These are phyloP conservation scores for Dipodomys stephensi DNA, from an alignment of 2,113 vertebrate species.

Conservation along the genomic window DNA sequence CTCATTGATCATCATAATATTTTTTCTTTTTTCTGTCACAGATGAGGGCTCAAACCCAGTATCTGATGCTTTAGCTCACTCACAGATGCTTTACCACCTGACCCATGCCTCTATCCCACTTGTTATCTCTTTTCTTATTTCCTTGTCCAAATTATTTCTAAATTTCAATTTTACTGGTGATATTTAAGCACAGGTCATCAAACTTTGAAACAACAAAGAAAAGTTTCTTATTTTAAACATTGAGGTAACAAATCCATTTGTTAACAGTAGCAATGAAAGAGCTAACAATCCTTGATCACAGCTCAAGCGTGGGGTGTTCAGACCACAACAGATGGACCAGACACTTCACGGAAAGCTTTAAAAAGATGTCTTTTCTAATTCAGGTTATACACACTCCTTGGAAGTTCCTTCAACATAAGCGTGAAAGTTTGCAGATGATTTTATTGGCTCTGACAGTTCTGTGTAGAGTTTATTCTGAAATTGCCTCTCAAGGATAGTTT, in stretches of 20 bases:
- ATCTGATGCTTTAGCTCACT: no score
- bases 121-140: no score
- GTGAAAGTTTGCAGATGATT: conserved; percentile 59
- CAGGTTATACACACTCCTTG: conserved; percentile 62
- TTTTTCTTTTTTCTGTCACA: no score
- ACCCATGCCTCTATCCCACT: no score
- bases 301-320: conserved; percentile 46
- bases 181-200: conserved; percentile 2
- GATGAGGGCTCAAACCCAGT: no score
- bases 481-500: conserved; percentile 29
- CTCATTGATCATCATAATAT: conserved; percentile 61
- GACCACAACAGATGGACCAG: conserved; percentile 68
- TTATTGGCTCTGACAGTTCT: conserved; percentile 66
- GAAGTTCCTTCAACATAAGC: conserved; percentile 59
- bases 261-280: conserved; percentile 67
- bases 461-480: conserved; percentile 57
- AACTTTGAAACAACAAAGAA: conserved; percentile 63
- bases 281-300: conserved; percentile 54
- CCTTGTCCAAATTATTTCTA: conserved; percentile 18
- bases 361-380: conserved; percentile 74
- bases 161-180: conserved; percentile 34
- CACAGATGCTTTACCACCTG: no score
- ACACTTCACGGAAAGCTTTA: conserved; percentile 37
- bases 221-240: conserved; percentile 74
- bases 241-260: conserved; percentile 71